Evolutionary conservation across 2,113 vertebrate genomes (phyloP), one percentile per base, ranked within the genome.

Genomic region (Vicugna pacos): DNA sequence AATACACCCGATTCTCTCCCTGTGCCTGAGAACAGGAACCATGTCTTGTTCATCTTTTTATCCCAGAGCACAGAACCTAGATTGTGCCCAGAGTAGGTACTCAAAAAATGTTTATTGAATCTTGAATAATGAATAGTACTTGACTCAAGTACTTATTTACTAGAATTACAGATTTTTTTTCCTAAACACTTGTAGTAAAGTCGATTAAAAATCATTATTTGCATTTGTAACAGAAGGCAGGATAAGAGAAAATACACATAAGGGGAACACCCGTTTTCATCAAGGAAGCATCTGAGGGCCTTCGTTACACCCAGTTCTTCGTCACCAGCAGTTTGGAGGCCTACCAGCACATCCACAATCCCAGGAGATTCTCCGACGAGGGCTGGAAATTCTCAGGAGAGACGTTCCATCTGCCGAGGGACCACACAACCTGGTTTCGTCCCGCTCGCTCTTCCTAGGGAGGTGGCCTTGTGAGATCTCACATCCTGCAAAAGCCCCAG

Each of bases 61-160:
- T 83, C 48, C 38, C 77, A 56, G 58, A 91, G 69, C 91, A 93
- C 42, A 30, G 50, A 96, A 91, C 85, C 89, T 3, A 89, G 95
- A 87, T 32, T 20, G 42, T 89, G 56, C 97, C 91, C 93, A 54
- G 83, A 97, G 94, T 91, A 97, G 77, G 72, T 42, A 97, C 97
- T 97, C 97, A 95, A 87, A 97, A 93, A 93, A 93, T 97, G 93
- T 96, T 98, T 97, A 97, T 82, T 93, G 97, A 97, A 95, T 97
- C 96, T 97, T 97, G 95, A 97, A 97, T 97, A 97, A 97, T 96
- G 96, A 97, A 97, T 81, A 97, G 97, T 96, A 93, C 97, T 96
- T 97, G 96, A 97, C 91, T 97, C 95, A 94, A 98, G 97, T 96
- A 97, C 96, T 97, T 97, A 96, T 96, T 98, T 97, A 93, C 96